These are phyloP conservation scores for Drusus annulatus DNA, from an alignment of 1,140 invertebrate species.

Conservation along the genomic window DNA sequence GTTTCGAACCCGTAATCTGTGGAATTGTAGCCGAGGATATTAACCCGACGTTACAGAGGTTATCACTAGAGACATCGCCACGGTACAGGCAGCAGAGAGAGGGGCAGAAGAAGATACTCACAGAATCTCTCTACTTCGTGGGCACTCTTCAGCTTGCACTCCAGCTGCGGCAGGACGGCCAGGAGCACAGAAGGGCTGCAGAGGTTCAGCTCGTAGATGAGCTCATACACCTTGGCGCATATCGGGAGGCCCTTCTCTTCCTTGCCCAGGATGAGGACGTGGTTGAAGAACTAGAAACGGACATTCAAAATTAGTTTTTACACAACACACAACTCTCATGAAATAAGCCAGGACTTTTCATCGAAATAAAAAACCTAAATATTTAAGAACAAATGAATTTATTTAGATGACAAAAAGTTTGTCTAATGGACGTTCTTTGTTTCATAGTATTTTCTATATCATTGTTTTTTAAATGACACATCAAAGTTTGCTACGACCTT, in stretches of 20 bases:
- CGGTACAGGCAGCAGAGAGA: not conserved
- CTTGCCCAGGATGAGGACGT: conserved; percentile 93
- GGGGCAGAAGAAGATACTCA: conserved; percentile 53
- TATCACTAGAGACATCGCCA: not conserved
- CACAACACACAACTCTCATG: too few species aligned
- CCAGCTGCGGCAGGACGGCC: conserved; percentile 93
- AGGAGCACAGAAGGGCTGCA: conserved; percentile 92
- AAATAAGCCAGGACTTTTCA: too few species aligned
- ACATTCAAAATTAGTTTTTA: not conserved
- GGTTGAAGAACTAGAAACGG: conserved; percentile 90
- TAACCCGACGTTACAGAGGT: too few species aligned
- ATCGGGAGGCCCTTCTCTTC: conserved; percentile 87
- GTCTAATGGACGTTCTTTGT: too few species aligned
- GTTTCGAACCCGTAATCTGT: too few species aligned
- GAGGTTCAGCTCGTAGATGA: conserved; percentile 97
- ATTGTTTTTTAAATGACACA: too few species aligned
- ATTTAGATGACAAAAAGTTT: too few species aligned
- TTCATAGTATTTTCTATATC: too few species aligned
- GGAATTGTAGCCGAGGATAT: too few species aligned
- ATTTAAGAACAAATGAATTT: too few species aligned
- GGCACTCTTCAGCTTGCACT: conserved; percentile 92
- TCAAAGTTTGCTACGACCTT: too few species aligned
- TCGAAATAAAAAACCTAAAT: too few species aligned
- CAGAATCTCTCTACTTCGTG: conserved; percentile 87
- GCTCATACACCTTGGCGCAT: conserved; percentile 91